Evolutionary conservation across 2,113 vertebrate genomes (phyloP), one percentile per base, ranked within the genome.

Genomic region (Psilopogon haemacephalus): DNA sequence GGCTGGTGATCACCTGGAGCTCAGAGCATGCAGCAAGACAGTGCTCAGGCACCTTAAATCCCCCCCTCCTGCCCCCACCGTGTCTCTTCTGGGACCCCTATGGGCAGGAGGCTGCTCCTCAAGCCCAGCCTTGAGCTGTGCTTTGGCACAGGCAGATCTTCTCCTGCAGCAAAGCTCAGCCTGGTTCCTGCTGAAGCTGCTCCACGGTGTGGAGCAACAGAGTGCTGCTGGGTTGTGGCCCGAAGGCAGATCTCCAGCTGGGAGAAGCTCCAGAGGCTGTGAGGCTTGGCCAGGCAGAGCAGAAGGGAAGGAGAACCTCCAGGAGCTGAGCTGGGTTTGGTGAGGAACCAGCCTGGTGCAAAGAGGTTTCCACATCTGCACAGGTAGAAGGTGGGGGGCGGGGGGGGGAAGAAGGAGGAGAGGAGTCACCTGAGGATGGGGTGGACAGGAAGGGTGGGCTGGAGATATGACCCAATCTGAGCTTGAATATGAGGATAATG

Each of bases 141-240:
- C 58, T 27, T 67, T 70, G 70, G 30, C 56, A 44, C 3, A 9
- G 38, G 28, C 58, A 62, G 14, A 37, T 59, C 28, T 44, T 24
- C 33, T 48, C 55, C 46, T 38, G 48, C 33, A 69, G 67, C 68
- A 37, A 72, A 67, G 35, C 60, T 38, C 63, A 64, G 55, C 48
- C 55, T 23, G 63, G 44, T 24, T 72, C 64, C 46, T 19, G 55
- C 69, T 72, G 74, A 33, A 76, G 46, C 38, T 69, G 35, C n/a
- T 80, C 27, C 69, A 16, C 7, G 2, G 4, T 1, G 16, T 11
- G 33, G 33, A 85, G 67, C 28, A 48, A 4, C 33, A 42, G 27
- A 20, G 16, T 16, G 15, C 1, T 0, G 1, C 0, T 19, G 38
- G 14, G 24, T 18, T 52, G 64, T 5, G 4, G 54, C 3, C 4